Base-by-base conservation (phyloP, 2,113 vertebrate genomes). In the Tupaia chinensis region DNA sequence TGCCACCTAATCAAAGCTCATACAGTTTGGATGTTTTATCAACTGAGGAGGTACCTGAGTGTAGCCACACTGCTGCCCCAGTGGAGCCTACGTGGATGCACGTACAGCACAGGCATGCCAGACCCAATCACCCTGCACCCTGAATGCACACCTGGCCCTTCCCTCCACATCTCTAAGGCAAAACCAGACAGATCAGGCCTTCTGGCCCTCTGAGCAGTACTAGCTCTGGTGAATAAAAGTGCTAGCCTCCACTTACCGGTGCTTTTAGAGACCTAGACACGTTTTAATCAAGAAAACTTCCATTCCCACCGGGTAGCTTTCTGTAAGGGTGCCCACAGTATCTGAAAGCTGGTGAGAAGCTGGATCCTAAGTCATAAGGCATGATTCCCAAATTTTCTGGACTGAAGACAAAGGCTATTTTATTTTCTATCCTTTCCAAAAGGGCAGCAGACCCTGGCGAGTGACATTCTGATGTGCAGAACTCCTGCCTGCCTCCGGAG, bases 281-380 rank as follows among this genome's bases (percentile, higher is more conserved):
- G 22, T 34, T 34, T n/a, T 80, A 66, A 84, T 76, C n/a, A 93
- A 95, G 61, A 69, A 89, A 89, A 86, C 56, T 1, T 12, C 78
- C 58, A 32, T 22, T 61, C 32, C 56, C 58, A 86, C 60, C 7
- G 1, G 1, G 9, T 1, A 69, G 15, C 53, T 85, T 76, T 58
- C 74, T 61, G 8, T 58, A 54, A 68, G 54, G 70, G n/a, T 0
- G 27, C 34, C 23, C 9, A 11, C 8, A n/a, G 53, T 1, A 0
- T 8, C 79, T 11, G 7, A 0, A 14, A 56, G 17, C 81, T n/a
- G 19, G 16, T 15, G 16, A 82, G 85, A 82, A 16, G 4, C n/a
- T 6, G 16, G 53, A 53, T 20, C 73, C 66, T 23, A n/a, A 25
- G 44, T 65, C 89, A 56, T 1, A 27, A 6, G 4, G 60, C 54